phyloP scores from a whole-genome alignment of 1,140 invertebrate species.

The Drosophila rufa region DNA sequence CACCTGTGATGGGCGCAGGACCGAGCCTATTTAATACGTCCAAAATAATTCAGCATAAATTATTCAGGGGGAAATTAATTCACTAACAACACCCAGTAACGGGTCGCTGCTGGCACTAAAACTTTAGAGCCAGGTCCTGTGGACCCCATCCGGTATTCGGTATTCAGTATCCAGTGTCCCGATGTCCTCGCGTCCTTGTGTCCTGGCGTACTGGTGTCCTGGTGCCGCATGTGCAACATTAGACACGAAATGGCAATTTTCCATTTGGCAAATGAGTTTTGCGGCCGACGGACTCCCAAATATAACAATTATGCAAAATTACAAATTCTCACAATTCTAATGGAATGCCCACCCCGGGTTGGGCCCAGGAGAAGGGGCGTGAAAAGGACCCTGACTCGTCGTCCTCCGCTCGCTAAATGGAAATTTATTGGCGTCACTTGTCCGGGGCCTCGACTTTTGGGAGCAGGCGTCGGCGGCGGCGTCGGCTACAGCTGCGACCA shows the following conservation, averaged over 20 bases:
- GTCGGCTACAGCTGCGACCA: slow-evolving; percentile 37
- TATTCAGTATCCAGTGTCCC: slow-evolving; percentile 2
- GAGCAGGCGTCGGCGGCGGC: slow-evolving; percentile 28
- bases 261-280: slow-evolving; percentile 85
- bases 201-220: neutral
- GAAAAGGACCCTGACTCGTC: slow-evolving; percentile 8
- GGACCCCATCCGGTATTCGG: slow-evolving; percentile 14
- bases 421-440: slow-evolving; percentile 79
- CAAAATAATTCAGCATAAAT: slow-evolving; percentile 84
- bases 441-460: slow-evolving; percentile 42
- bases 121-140: slow-evolving; percentile 48
- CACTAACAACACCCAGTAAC: slow-evolving; percentile 78
- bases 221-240: slow-evolving; percentile 76
- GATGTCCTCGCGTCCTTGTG: neutral
- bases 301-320: slow-evolving; percentile 85
- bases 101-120: slow-evolving; percentile 58
- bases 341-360: slow-evolving; percentile 58
- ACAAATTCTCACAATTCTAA: slow-evolving; percentile 85
- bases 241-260: slow-evolving; percentile 84
- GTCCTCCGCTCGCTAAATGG: slow-evolving; percentile 64
- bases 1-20: slow-evolving; percentile 9
- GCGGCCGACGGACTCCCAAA: slow-evolving; percentile 81
- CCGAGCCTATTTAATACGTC: slow-evolving; percentile 58
- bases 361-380: slow-evolving; percentile 9
- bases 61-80: slow-evolving; percentile 84